Evolutionary conservation across 2,888 invertebrate species (phyloP).

Genomic region (Notocelia uddmanniana): DNA sequence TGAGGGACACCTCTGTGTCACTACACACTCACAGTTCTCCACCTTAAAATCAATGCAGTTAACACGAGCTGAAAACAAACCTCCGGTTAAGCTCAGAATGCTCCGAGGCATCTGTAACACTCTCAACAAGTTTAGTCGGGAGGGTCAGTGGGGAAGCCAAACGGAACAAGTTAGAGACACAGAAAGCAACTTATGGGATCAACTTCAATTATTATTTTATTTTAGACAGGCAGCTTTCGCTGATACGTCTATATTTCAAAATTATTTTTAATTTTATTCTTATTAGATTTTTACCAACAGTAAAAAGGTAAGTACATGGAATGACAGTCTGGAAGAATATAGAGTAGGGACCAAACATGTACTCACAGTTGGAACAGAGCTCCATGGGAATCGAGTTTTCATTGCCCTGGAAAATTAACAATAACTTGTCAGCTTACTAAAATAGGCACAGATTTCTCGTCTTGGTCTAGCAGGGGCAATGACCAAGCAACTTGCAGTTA

Average conservation of each 20-base stretch:
- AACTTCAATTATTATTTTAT: no score
- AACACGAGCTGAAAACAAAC: slow-evolving; percentile 86
- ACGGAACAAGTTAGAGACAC: slow-evolving; percentile 54
- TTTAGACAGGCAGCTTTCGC: no score
- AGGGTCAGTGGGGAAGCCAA: slow-evolving; percentile 53
- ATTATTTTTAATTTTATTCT: slow-evolving; percentile 27
- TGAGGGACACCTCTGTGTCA: slow-evolving; percentile 77
- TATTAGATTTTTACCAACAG: slow-evolving; percentile 36
- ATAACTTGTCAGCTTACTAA: not conserved
- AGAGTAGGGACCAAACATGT: slow-evolving; percentile 53
- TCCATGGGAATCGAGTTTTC: slow-evolving; percentile 98
- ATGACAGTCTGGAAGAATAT: slow-evolving; percentile 51
- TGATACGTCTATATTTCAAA: no score
- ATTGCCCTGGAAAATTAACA: slow-evolving; percentile 92
- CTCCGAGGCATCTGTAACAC: slow-evolving; percentile 50
- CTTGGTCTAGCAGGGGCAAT: slow-evolving; percentile 3
- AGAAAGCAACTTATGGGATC: slow-evolving; percentile 53
- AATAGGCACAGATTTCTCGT: not conserved
- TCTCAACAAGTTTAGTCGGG: slow-evolving; percentile 45
- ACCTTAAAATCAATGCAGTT: slow-evolving; percentile 87
- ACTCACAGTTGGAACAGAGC: slow-evolving; percentile 98
- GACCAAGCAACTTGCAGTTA: not conserved
- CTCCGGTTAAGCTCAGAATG: slow-evolving; percentile 78
- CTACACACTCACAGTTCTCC: slow-evolving; percentile 87
- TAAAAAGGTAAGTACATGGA: slow-evolving; percentile 36